Percentiles rank a stretch among this genome's conserved stretches.
Conservation (phyloP, 2,113 vertebrate genomes). For the Indicator maculatus region DNA sequence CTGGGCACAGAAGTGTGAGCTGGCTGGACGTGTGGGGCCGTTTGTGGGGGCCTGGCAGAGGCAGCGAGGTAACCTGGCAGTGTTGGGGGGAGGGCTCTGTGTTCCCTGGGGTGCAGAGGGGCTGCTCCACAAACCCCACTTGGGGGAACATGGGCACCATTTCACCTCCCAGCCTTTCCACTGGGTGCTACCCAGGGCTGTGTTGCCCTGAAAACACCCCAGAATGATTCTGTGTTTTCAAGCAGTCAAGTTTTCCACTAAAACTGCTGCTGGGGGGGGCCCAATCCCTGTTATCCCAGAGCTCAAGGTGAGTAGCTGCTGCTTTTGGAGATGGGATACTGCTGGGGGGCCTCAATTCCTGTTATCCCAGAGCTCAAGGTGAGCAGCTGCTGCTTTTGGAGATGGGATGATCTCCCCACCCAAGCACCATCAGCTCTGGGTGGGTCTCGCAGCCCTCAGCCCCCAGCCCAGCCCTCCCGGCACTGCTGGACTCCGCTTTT, state of each 20-base stretch:
- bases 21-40: conserved; percentile 86
- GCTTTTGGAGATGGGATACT: too few relatives aligned
- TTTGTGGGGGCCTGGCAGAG: conserved; percentile 89
- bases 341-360: too few relatives aligned
- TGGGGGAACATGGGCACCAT: neutral
- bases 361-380: too few relatives aligned
- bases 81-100: rapidly evolving
- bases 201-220: neutral
- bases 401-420: neutral
- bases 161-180: neutral
- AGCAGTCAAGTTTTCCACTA: neutral
- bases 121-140: neutral
- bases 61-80: conserved; percentile 78
- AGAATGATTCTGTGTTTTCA: rapidly evolving
- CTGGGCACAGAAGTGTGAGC: conserved; percentile 94
- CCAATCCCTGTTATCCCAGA: too few relatives aligned
- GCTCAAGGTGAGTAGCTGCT: too few relatives aligned
- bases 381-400: too few relatives aligned
- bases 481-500: neutral
- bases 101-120: neutral
- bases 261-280: rapidly evolving
- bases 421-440: rapidly evolving
- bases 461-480: neutral
- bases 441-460: neutral
- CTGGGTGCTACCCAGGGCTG: neutral